A percentile compares a stretch with the other conserved stretches of the same genome.
These are phyloP conservation scores for Oegoconia quadripuncta DNA, from an alignment of 2,888 invertebrate species.

Conservation along the genomic window DNA sequence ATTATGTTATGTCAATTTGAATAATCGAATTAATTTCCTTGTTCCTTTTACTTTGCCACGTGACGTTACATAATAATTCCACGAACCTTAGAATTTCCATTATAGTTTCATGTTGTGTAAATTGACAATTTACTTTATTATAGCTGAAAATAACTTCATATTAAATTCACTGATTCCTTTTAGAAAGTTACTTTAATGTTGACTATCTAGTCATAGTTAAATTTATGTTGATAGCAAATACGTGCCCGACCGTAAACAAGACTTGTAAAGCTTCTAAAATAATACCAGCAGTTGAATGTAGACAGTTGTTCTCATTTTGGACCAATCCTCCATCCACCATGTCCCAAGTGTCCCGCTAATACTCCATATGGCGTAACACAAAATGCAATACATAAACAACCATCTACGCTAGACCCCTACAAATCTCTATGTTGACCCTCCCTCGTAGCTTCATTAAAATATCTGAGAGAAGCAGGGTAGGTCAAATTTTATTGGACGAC, in stretches of 20 bases:
- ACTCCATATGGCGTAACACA: slow-evolving; percentile 74
- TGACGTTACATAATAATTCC: too few species aligned
- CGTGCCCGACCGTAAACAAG: neutral
- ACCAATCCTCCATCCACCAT: slow-evolving; percentile 54
- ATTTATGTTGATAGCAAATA: too few species aligned
- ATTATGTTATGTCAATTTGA: too few species aligned
- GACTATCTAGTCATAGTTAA: too few species aligned
- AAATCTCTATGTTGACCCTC: slow-evolving; percentile 9
- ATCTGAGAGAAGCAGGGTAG: slow-evolving; percentile 22
- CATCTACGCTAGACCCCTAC: slow-evolving; percentile 37
- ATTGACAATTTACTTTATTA: too few species aligned
- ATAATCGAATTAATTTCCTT: too few species aligned
- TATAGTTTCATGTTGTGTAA: too few species aligned
- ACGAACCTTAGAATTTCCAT: too few species aligned
- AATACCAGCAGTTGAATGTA: slow-evolving; percentile 35
- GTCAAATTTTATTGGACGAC: slow-evolving; percentile 36
- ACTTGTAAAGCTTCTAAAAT: neutral
- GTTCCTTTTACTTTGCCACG: too few species aligned
- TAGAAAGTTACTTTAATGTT: too few species aligned
- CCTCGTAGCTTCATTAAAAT: slow-evolving; percentile 5
- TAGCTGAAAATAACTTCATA: too few species aligned
- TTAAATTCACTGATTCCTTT: too few species aligned
- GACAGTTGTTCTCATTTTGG: slow-evolving; percentile 70
- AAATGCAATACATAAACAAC: slow-evolving; percentile 57
- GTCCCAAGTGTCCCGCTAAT: slow-evolving; percentile 75